A percentile compares a stretch with the other conserved stretches of the same genome.
Conservation (phyloP, 2,113 vertebrate species). For the Mystacornis crossleyi region DNA sequence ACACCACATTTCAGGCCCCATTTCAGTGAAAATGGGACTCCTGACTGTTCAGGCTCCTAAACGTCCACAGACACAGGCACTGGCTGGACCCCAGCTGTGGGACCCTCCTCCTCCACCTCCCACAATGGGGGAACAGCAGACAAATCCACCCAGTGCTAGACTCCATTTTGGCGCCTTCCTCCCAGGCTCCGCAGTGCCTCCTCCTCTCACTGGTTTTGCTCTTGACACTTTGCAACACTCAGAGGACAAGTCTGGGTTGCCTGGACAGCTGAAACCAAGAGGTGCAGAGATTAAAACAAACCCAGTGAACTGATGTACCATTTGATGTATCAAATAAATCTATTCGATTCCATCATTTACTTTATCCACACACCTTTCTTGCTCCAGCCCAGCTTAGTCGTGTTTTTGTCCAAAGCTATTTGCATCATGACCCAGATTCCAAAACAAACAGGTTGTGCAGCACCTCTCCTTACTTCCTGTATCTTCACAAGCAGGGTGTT, state of each 20-base stretch:
- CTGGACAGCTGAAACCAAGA: not conserved
- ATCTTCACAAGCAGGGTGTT: not conserved
- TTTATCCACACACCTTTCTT: not conserved
- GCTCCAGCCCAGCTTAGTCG: not conserved
- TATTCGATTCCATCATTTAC: not conserved
- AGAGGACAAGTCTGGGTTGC: not conserved
- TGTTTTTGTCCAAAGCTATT: not conserved
- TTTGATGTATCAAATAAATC: not conserved
- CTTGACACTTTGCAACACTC: not conserved
- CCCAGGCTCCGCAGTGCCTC: not conserved
- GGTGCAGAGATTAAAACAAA: not conserved
- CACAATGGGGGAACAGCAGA: fast-evolving
- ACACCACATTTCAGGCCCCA: not conserved
- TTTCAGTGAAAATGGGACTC: not conserved
- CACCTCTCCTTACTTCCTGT: not conserved
- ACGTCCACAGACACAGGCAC: not conserved
- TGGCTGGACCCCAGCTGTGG: not conserved
- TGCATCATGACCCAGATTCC: not conserved
- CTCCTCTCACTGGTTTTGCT: not conserved
- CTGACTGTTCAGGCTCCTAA: not conserved
- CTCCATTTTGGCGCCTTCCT: not conserved
- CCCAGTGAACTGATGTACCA: not conserved
- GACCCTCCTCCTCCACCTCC: not conserved
- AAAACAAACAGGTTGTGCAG: not conserved
- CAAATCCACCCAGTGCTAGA: not conserved